Evolutionary conservation across 2,113 vertebrate species (phyloP), one percentile per base, ranked within the genome.

Genomic region (Myodes glareolus): DNA sequence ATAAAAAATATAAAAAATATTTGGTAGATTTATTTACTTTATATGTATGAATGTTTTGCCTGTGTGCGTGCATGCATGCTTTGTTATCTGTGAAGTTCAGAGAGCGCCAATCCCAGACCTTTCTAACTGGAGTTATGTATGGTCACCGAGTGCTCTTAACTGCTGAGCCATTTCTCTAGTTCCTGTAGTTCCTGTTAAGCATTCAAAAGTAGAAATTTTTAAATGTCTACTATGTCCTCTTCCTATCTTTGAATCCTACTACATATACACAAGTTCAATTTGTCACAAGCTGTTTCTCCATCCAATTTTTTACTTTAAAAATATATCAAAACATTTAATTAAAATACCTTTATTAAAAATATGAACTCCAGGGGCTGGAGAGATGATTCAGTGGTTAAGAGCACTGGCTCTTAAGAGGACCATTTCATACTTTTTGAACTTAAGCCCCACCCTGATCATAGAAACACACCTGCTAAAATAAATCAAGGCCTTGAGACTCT

Each of bases 301-400:
- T 36, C 14, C 68, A 33, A 70, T 36, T 70, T 70, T 17, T 36
- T 36, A 70, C 33, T 72, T 72, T n/a, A 21, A 21, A 72, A 72
- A 98, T 98, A 98, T 99, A 99, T 99, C 99, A 99, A 99, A 99
- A 98, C 98, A 96, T 99, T 99, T 99, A 99, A 99, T 99, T 99
- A 98, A 99, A 99, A 99, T 98, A 98, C 99, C 98, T 99, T 99
- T 99, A 99, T 99, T 99, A 99, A 99, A 99, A 99, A 99, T 99
- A 99, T 98, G 98, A 99, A 99, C 99, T 99, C 98, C 99, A 99
- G 99, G 99, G 19, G 36, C 70, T 72, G 8, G 70, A 19, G 33
- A 72, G 70, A 39, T 21, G n/a, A 2, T n/a, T 19, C n/a, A n/a
- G 70, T 36, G 29, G 31, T 68, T 36, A 68, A 68, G 31, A 72